Base-by-base conservation (phyloP, 1,140 invertebrate species). In the Achroia grisella region DNA sequence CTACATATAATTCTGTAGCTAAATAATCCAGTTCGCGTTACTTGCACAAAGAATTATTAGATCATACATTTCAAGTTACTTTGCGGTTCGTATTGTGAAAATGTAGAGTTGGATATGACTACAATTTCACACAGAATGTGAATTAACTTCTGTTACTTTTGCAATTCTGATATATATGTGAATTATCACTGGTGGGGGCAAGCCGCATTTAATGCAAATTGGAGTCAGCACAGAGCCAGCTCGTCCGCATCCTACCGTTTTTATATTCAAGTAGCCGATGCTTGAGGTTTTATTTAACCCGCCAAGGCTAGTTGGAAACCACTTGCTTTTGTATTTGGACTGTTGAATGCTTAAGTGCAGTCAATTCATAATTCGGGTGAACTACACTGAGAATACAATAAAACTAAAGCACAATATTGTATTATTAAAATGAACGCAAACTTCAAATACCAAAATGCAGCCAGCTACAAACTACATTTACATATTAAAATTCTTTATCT, bases 121-220 rank as follows among this genome's bases (percentile, higher is more conserved):
- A 23, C 17, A 23, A 23, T 23, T 23, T 23, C 6, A 23, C 6
- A 23, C 17, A 23, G 17, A 23, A 23, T 6, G 17, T 23, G 17
- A 23, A 23, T 23, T 23, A 23, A 23, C 2, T 23, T 23, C 17
- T 23, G 17, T 23, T 23, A 23, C 17, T 23, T 23, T 23, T 23
- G 17, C 17, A 23, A 23, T 23, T 23, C 17, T 23, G 17, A 23
- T 23, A 23, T 56, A 58, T 70, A 58, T 73, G 68, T 71, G 63
- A 80, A 65, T 65, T 75, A 76, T 76, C 66, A 71, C 65, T 65
- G 53, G 60, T 52, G 61, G 60, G 46, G 59, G 73, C 61, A 57
- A 57, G 63, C 74, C 75, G 73, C 74, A 79, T 75, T 77, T 79
- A 81, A 81, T 81, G 74, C 77, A 81, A 81, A 79, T 81, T 75